phyloP scores from a whole-genome alignment of 2,797 vertebrate genomes.

The Chiloscyllium punctatum region DNA sequence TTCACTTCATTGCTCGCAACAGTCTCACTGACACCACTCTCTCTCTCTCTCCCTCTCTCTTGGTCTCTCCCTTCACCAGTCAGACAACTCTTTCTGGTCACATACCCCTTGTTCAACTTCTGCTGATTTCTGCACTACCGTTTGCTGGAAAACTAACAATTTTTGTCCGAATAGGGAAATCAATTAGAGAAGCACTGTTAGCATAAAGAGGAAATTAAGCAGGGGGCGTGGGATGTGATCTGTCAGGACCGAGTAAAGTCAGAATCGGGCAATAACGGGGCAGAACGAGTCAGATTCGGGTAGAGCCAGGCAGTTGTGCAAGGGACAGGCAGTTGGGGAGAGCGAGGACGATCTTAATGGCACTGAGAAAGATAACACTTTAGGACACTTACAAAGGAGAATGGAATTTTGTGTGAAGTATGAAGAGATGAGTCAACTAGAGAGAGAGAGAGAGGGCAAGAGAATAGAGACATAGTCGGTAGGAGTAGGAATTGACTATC shows the following conservation, averaged over 20 bases:
- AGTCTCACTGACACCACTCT: background rate
- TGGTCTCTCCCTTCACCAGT: background rate
- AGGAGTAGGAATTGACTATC: too few relatives aligned
- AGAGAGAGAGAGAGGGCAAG: background rate
- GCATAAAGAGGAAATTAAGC: background rate
- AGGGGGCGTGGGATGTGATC: background rate
- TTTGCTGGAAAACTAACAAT: background rate
- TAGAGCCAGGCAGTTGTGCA: too few relatives aligned
- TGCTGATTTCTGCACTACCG: too few relatives aligned
- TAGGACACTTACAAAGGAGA: background rate
- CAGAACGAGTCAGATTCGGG: background rate
- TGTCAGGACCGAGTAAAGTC: too few relatives aligned
- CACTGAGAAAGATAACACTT: background rate
- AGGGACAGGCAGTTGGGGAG: background rate
- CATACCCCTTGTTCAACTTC: too few relatives aligned
- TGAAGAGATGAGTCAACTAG: background rate
- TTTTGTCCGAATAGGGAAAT: background rate
- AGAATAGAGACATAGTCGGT: background rate
- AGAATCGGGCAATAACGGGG: too few relatives aligned
- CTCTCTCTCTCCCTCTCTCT: too few relatives aligned
- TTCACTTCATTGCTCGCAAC: background rate
- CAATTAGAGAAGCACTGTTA: background rate
- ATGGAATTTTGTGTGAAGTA: background rate
- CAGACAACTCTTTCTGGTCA: background rate
- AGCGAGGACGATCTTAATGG: background rate